phyloP scores from a whole-genome alignment of 2,797 vertebrate species.

The Enteromius unitaeniatus region DNA sequence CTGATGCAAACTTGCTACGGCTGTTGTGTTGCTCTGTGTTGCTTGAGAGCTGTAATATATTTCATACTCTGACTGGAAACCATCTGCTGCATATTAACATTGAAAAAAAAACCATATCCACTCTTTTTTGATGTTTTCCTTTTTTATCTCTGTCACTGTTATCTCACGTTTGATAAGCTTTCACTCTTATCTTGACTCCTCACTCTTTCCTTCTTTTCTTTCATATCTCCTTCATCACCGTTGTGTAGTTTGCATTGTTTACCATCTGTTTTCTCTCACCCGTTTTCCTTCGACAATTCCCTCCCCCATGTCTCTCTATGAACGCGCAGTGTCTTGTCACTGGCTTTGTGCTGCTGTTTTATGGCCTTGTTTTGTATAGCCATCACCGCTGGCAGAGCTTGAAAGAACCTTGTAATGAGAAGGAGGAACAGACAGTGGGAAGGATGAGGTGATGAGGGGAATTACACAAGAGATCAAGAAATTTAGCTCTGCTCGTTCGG shows the following conservation, averaged over 20 bases:
- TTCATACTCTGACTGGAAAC: neutral
- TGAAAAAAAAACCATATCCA: neutral
- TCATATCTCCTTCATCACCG: constrained; percentile 6
- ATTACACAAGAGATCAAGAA: constrained; percentile 45
- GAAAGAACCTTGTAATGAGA: constrained; percentile 39
- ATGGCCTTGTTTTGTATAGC: constrained; percentile 50
- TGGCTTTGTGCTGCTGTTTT: constrained; percentile 57
- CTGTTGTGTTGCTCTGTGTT: constrained; percentile 7
- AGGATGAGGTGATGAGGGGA: constrained; percentile 55
- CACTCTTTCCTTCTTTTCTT: neutral
- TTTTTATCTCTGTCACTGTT: neutral
- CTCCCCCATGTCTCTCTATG: constrained; percentile 30
- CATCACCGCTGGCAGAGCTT: constrained; percentile 37
- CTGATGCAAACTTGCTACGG: constrained; percentile 2
- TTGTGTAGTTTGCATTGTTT: constrained; percentile 34
- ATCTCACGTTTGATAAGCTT: neutral
- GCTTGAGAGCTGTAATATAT: neutral
- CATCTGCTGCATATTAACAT: constrained; percentile 14
- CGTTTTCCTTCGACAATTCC: constrained; percentile 15
- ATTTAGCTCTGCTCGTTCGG: constrained; percentile 34
- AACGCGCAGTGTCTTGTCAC: constrained; percentile 39
- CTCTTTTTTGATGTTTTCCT: constrained; percentile 14
- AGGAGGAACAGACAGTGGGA: constrained; percentile 29
- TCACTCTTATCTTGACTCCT: constrained; percentile 6
- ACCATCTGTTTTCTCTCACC: constrained; percentile 32